Evolutionary conservation across 2,888 invertebrate species (phyloP).

Genomic region (Mystacides longicornis): DNA sequence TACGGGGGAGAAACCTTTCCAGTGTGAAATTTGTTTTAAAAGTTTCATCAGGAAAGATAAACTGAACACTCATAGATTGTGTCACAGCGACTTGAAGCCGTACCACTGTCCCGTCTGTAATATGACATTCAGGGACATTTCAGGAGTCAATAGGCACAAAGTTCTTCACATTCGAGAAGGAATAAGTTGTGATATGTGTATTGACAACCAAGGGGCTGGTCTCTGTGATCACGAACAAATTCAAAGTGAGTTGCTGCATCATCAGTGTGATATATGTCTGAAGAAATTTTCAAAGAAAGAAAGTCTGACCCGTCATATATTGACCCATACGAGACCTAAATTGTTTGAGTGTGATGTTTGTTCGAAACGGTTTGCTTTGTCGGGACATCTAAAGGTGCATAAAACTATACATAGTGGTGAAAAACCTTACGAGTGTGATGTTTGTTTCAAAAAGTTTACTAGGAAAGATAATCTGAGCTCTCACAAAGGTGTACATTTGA

Average conservation of each 20-base stretch:
- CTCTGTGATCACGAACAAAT: not conserved
- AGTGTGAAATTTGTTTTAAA: not conserved
- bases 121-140: not conserved
- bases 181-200: not conserved
- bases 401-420: not conserved
- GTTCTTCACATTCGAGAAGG: not conserved
- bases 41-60: not conserved
- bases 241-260: not conserved
- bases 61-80: not conserved
- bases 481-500: not conserved
- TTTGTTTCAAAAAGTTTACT: not conserved
- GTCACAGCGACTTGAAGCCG: not conserved
- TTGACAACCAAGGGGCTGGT: not conserved
- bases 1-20: constrained; percentile 1
- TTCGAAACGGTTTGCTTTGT: not conserved
- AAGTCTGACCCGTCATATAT: not conserved
- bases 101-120: not conserved
- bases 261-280: not conserved
- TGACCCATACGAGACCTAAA: not conserved
- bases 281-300: constrained; percentile 1
- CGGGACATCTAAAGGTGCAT: not conserved
- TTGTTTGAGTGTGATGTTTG: not conserved
- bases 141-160: not conserved
- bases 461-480: not conserved
- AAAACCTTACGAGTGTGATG: not conserved